phyloP scores from a whole-genome alignment of 1,140 invertebrate species.

The Neuroterus valhalla region DNA sequence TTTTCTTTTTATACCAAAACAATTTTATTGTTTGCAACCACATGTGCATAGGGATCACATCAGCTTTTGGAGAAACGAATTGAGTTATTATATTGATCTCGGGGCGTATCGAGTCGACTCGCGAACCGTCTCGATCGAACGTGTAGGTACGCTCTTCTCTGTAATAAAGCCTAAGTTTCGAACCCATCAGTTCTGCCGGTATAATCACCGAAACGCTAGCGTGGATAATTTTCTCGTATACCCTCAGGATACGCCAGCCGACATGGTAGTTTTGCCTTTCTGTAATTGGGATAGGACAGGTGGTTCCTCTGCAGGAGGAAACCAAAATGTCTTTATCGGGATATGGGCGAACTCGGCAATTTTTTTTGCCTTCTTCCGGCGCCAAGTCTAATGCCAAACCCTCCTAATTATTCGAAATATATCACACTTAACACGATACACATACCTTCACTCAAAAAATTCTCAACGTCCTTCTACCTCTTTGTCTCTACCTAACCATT shows the following conservation, averaged over 20 bases:
- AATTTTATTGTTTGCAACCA: neutral
- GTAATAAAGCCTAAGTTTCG: conserved; percentile 30
- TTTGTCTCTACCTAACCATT: no score
- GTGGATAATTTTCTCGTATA: conserved; percentile 24
- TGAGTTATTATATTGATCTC: conserved; percentile 27
- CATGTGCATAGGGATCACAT: neutral
- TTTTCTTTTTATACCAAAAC: no score
- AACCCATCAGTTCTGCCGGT: conserved; percentile 29
- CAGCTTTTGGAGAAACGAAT: conserved; percentile 20
- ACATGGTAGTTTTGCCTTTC: conserved; percentile 27
- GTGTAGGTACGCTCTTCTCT: conserved; percentile 20
- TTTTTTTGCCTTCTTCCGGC: conserved; percentile 6
- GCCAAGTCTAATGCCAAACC: neutral
- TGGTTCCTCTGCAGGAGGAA: conserved; percentile 8
- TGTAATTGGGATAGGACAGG: conserved; percentile 29
- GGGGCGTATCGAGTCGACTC: conserved; percentile 21
- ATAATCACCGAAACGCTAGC: conserved; percentile 29
- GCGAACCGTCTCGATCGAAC: conserved; percentile 7
- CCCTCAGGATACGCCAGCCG: conserved; percentile 12
- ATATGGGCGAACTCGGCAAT: neutral
- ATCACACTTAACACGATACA: neutral
- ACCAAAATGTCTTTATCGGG: conserved; percentile 23
- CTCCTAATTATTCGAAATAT: conserved; percentile 7
- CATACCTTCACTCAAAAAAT: neutral
- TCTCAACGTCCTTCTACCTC: neutral